Evolutionary conservation across 1,140 invertebrate genomes (phyloP).

Genomic region (Oncopodura yosiiana): DNA sequence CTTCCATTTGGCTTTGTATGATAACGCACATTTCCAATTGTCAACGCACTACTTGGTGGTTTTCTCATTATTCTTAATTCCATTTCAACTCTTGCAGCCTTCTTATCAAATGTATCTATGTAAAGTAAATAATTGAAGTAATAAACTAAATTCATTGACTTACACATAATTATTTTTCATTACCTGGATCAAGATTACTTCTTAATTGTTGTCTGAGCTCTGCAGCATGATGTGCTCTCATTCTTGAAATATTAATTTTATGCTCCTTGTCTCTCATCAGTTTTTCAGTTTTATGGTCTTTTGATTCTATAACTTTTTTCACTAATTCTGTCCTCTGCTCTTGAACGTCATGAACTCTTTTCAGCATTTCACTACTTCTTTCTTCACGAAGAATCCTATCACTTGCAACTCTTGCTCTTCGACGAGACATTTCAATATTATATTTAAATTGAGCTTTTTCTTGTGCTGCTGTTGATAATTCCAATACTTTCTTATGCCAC

Average conservation of each 20-base stretch:
- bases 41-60: not conserved
- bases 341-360: constrained; percentile 26
- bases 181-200: constrained; percentile 29
- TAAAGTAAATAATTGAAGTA: too few species aligned
- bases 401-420: constrained; percentile 25
- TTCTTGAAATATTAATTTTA: constrained; percentile 21
- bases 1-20: too few species aligned
- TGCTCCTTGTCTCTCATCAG: constrained; percentile 27
- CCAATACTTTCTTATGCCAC: constrained; percentile 33
- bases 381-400: constrained; percentile 32
- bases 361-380: constrained; percentile 21
- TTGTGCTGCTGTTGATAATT: constrained; percentile 28
- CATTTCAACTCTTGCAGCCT: constrained; percentile 30
- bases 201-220: constrained; percentile 25
- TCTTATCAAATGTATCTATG: constrained; percentile 34
- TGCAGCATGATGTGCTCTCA: constrained; percentile 30
- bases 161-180: too few species aligned
- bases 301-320: constrained; percentile 27
- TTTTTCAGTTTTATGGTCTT: constrained; percentile 24
- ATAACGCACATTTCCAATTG: not conserved
- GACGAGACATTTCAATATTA: constrained; percentile 22
- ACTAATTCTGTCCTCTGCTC: constrained; percentile 22
- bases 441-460: constrained; percentile 26
- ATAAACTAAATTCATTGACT: too few species aligned
- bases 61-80: constrained; percentile 26